phyloP scores from a whole-genome alignment of 1,140 invertebrate species.

The Plectrocnemia conspersa region DNA sequence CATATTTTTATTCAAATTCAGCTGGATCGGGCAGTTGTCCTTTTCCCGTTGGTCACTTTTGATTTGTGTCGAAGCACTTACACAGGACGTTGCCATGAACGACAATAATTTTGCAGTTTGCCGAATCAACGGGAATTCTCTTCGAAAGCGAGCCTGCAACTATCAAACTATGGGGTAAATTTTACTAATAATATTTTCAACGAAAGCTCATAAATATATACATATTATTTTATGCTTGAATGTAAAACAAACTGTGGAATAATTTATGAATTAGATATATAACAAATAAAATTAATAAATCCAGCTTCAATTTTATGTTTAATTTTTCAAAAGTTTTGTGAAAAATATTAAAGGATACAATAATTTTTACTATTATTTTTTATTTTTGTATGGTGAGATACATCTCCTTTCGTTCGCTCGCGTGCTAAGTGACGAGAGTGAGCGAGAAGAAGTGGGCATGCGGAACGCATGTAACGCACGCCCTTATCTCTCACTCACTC shows the following conservation, averaged over 20 bases:
- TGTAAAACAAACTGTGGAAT: neutral
- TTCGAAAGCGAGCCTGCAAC: neutral
- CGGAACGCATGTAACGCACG: no score
- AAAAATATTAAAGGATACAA: no score
- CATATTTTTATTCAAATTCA: conserved; percentile 23
- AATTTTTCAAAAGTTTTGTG: no score
- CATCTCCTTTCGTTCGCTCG: no score
- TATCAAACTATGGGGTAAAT: neutral
- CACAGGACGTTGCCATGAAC: neutral
- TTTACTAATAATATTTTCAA: neutral
- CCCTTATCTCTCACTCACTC: no score
- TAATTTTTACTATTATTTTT: no score
- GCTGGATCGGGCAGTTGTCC: neutral
- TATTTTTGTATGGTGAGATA: no score
- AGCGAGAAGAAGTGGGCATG: no score
- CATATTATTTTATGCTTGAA: neutral
- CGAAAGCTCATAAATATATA: neutral
- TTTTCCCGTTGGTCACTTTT: conserved; percentile 13
- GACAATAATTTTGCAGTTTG: neutral
- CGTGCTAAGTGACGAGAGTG: no score
- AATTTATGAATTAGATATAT: neutral
- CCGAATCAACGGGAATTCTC: conserved; percentile 7
- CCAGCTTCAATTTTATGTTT: no score
- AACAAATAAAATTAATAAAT: no score
- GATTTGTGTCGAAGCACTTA: conserved; percentile 15